These are phyloP conservation scores for Loripinus fragilis DNA, from an alignment of 2,888 invertebrate species.

Conservation along the genomic window DNA sequence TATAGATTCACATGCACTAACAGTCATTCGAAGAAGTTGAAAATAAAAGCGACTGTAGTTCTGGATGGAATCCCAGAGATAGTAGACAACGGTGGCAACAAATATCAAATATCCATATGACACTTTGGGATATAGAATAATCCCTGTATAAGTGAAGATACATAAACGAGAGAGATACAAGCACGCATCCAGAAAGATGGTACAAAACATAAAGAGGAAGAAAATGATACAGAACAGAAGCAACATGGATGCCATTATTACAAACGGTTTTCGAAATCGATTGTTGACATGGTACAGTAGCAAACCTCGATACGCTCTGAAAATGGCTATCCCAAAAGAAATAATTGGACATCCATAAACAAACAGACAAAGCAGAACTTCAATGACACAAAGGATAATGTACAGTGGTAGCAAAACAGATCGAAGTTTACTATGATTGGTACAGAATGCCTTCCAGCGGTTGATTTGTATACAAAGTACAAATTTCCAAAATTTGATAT, in stretches of 20 bases:
- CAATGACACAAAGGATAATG: constrained; percentile 36
- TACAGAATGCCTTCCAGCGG: background rate
- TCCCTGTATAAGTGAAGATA: constrained; percentile 58
- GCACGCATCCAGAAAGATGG: constrained; percentile 57
- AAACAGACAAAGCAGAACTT: constrained; percentile 34
- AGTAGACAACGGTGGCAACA: constrained; percentile 51
- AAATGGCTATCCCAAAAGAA: constrained; percentile 33
- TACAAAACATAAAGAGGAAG: constrained; percentile 55
- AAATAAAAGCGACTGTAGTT: constrained; percentile 35
- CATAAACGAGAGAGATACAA: constrained; percentile 43
- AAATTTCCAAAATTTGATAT: constrained; percentile 6
- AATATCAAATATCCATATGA: constrained; percentile 61
- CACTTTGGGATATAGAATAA: constrained; percentile 53
- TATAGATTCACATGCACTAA: constrained; percentile 16
- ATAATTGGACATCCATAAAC: constrained; percentile 51
- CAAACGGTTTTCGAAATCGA: background rate
- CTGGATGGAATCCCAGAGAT: constrained; percentile 46
- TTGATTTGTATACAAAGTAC: background rate
- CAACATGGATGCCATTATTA: background rate
- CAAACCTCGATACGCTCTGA: constrained; percentile 30
- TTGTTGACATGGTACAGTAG: background rate
- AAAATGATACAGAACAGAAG: background rate
- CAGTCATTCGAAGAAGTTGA: constrained; percentile 34
- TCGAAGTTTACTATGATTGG: background rate
- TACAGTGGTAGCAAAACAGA: constrained; percentile 36